Percentiles rank a stretch among this genome's conserved stretches.
Evolutionary conservation across 1,140 invertebrate species (phyloP).

Genomic region (Drosophila parabipectinata): DNA sequence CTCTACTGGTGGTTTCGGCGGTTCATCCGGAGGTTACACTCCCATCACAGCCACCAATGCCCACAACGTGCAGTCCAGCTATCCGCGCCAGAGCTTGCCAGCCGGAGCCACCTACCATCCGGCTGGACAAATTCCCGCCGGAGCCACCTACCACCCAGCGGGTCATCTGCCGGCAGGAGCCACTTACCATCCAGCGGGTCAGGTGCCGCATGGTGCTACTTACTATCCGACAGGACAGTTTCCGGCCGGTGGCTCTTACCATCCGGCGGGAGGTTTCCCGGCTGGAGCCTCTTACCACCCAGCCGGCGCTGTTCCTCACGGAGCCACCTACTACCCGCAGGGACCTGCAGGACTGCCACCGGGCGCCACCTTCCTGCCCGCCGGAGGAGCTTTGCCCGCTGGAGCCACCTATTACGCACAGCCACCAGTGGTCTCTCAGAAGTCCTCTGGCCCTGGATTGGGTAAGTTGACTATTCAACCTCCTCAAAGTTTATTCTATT

Average conservation of each 20-base stretch:
- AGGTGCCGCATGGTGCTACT: conserved; percentile 50
- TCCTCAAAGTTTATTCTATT: too few species aligned
- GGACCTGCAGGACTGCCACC: conserved; percentile 57
- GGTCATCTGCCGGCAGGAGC: conserved; percentile 48
- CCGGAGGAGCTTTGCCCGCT: conserved; percentile 65
- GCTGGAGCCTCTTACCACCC: conserved; percentile 53
- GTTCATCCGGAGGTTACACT: conserved; percentile 46
- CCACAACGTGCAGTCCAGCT: conserved; percentile 70
- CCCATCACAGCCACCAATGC: conserved; percentile 69
- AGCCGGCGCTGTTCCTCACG: conserved; percentile 50
- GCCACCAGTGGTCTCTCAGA: conserved; percentile 41
- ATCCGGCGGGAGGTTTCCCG: conserved; percentile 60
- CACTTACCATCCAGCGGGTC: conserved; percentile 59
- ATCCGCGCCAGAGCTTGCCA: conserved; percentile 66
- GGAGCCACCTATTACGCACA: conserved; percentile 76
- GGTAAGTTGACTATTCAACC: conserved; percentile 43
- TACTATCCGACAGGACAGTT: conserved; percentile 58
- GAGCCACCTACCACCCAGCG: conserved; percentile 64
- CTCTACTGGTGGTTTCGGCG: conserved; percentile 56
- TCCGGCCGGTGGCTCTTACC: conserved; percentile 58
- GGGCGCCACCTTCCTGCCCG: conserved; percentile 67
- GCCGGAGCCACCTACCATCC: conserved; percentile 70
- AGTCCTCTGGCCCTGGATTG: conserved; percentile 70
- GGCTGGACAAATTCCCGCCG: conserved; percentile 54
- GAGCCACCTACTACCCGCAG: conserved; percentile 72